Base-by-base conservation (phyloP, 2,113 vertebrate genomes). In the Mionectes macconnelli region DNA sequence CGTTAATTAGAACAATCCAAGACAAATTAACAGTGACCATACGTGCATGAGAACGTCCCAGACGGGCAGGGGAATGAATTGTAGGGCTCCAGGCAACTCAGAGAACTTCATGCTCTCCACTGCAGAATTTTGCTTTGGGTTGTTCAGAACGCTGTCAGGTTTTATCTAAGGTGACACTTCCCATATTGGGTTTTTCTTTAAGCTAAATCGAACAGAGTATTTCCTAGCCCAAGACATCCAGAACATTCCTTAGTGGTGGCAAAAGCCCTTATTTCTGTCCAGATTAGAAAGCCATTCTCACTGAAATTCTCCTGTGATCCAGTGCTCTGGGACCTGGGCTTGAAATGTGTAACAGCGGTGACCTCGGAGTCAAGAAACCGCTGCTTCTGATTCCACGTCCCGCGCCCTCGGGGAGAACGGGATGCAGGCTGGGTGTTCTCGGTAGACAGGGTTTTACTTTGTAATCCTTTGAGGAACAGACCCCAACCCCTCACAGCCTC, bases 1-100 rank as follows among this genome's bases (percentile, higher is more conserved):
- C 24, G 0, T 87, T 96, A 96, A 92, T 93, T 95, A 94, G 93
- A 96, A 93, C 77, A 89, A 93, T 85, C 59, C 86, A 88, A 81
- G 66, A 74, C 25, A 57, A 97, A 93, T 95, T 90, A 95, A 91
- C 70, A 88, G 83, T 62, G 80, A 83, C 89, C 90, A 91, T 44
- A 96, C 9, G 35, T 62, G 93, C 81, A 72, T 62, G 60, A 76
- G 78, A 64, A 84, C 0, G 3, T 50, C 83, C 68, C 63, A 88
- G 95, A 83, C 84, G 72, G 80, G 84, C 91, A 78, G 56, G 73
- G 59, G 52, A 84, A 78, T 53, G 74, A 87, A 91, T 18, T 49
- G 49, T 27, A 59, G 77, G 4, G 39, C 77, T 89, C 44, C 74
- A 87, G 55, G 62, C 84, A 85, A 90, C 57, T 87, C 69, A 73